Conservation (phyloP, 2,797 vertebrate species). For the Sebastes steindachneri region DNA sequence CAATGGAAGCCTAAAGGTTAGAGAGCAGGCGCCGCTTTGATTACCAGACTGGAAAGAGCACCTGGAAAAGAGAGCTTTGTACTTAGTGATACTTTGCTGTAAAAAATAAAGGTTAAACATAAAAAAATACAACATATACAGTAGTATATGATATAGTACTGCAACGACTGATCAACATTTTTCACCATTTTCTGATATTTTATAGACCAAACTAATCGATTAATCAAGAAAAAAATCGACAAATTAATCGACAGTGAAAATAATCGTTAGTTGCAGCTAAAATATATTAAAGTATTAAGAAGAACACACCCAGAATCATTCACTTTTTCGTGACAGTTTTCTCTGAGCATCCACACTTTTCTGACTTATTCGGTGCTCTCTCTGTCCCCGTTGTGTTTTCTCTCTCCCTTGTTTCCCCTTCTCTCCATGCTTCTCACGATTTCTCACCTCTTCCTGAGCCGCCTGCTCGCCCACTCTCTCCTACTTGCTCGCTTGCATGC, state of each 20-base stretch:
- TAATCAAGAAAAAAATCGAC: too few species aligned
- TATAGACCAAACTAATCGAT: too few species aligned
- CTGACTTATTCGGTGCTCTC: slow-evolving; percentile 27
- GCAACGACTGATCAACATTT: fast-evolving
- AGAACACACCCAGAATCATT: not conserved
- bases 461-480: not conserved
- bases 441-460: slow-evolving; percentile 48
- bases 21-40: not conserved
- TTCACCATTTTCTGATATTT: too few species aligned
- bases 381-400: slow-evolving; percentile 2
- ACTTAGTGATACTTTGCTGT: not conserved
- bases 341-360: not conserved
- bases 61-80: not conserved
- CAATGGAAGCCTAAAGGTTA: not conserved
- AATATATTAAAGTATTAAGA: too few species aligned
- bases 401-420: not conserved
- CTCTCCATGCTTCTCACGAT: slow-evolving; percentile 39
- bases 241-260: too few species aligned
- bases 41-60: not conserved
- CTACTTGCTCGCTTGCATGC: not conserved
- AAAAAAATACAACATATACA: too few species aligned
- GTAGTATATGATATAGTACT: too few species aligned
- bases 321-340: not conserved
- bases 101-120: not conserved
- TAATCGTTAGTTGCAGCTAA: too few species aligned